Percentiles rank a stretch among this genome's conserved stretches.
Evolutionary conservation across 2,113 vertebrate species (phyloP).

Genomic region (Mormyrus iriodes): DNA sequence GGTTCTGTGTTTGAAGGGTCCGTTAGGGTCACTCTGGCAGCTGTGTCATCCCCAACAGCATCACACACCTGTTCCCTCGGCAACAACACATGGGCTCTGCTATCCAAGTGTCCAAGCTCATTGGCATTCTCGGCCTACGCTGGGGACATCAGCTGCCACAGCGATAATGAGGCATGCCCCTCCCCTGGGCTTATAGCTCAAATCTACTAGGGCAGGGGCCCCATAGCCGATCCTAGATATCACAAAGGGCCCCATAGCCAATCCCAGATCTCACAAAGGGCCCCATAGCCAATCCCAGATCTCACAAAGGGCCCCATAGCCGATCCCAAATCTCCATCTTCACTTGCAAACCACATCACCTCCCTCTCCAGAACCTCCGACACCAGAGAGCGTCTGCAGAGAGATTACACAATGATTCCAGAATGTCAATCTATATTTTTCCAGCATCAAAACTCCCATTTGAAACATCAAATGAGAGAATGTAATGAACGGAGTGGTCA

Average conservation of each 20-base stretch:
- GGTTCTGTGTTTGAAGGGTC: not conserved
- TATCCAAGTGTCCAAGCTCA: not conserved
- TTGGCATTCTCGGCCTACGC: not conserved
- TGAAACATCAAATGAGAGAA: not conserved
- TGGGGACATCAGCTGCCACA: not conserved
- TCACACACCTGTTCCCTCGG: not conserved
- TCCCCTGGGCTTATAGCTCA: not conserved
- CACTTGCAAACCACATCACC: not conserved
- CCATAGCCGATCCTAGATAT: not conserved
- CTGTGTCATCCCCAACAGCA: not conserved
- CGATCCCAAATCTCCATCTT: not conserved
- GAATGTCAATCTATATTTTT: not conserved
- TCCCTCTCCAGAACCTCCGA: not conserved
- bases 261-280: too few species aligned
- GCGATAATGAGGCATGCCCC: not conserved
- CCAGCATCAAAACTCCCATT: not conserved
- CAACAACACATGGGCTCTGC: not conserved
- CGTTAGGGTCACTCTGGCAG: not conserved
- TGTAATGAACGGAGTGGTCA: not conserved
- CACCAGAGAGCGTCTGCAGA: not conserved
- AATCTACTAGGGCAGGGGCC: not conserved
- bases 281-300: too few species aligned
- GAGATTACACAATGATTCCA: not conserved
- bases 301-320: too few species aligned
- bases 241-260: not conserved